A percentile compares a stretch with the other conserved stretches of the same genome.
Conservation (phyloP, 2,797 vertebrate genomes). For the Sarcophilus harrisii region DNA sequence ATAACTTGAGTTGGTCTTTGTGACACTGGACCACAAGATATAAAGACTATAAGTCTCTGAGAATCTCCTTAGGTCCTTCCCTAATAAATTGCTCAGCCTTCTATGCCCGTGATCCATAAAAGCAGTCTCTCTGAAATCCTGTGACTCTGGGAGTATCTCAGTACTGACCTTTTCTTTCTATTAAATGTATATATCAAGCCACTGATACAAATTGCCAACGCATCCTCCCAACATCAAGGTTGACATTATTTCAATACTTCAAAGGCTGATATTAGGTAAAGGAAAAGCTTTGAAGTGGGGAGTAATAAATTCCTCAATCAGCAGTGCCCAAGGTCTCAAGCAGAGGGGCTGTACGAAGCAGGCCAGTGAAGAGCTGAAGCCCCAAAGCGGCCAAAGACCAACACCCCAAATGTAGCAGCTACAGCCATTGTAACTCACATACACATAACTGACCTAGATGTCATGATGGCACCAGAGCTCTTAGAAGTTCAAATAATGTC, state of each 20-base stretch:
- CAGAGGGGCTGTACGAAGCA: neutral
- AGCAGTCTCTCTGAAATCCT: neutral
- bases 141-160: conserved; percentile 2
- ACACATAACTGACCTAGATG: neutral
- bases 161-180: conserved; percentile 4
- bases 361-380: neutral
- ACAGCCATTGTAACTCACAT: neutral
- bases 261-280: neutral
- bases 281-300: neutral
- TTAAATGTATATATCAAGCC: neutral
- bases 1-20: neutral
- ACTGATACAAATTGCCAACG: neutral
- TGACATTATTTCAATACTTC: conserved; percentile 2
- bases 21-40: neutral
- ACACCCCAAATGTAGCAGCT: neutral
- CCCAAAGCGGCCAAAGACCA: neutral
- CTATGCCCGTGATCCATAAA: neutral
- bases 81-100: neutral
- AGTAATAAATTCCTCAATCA: conserved; percentile 3
- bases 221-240: neutral
- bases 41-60: neutral
- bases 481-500: neutral
- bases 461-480: neutral
- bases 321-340: neutral
- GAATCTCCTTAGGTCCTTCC: neutral